These are phyloP conservation scores for Mellivora capensis DNA, from an alignment of 2,113 vertebrate species.

Conservation along the genomic window DNA sequence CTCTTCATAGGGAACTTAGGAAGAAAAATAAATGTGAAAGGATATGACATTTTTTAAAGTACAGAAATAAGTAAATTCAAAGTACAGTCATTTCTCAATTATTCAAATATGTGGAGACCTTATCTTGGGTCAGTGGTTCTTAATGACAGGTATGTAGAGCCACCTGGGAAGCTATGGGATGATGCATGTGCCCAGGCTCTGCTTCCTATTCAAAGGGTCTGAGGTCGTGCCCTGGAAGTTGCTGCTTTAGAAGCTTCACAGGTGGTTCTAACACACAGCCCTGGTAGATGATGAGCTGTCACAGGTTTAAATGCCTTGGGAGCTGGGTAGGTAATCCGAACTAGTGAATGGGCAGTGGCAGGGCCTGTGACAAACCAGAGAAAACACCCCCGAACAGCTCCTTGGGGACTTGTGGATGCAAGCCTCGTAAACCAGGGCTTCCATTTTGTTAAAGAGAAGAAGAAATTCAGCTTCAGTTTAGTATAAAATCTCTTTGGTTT, in stretches of 20 bases:
- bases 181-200: not conserved
- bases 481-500: not conserved
- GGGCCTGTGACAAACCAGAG: not conserved
- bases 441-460: not conserved
- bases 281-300: not conserved
- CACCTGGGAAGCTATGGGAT: not conserved
- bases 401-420: not conserved
- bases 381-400: not conserved
- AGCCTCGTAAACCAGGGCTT: not conserved
- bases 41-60: not conserved
- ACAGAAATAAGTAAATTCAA: slow-evolving; percentile 20
- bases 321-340: not conserved
- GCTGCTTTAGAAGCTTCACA: not conserved
- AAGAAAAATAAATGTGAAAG: slow-evolving; percentile 4
- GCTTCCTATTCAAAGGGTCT: not conserved
- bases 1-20: not conserved
- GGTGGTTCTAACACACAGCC: not conserved
- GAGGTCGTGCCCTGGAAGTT: not conserved
- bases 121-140: not conserved
- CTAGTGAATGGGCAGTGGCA: not conserved
- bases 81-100: not conserved
- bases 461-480: not conserved
- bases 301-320: not conserved
- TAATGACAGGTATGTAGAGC: not conserved
- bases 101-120: not conserved